Base-by-base conservation (phyloP, 2,797 vertebrate species). In the Anolis apletophallus region DNA sequence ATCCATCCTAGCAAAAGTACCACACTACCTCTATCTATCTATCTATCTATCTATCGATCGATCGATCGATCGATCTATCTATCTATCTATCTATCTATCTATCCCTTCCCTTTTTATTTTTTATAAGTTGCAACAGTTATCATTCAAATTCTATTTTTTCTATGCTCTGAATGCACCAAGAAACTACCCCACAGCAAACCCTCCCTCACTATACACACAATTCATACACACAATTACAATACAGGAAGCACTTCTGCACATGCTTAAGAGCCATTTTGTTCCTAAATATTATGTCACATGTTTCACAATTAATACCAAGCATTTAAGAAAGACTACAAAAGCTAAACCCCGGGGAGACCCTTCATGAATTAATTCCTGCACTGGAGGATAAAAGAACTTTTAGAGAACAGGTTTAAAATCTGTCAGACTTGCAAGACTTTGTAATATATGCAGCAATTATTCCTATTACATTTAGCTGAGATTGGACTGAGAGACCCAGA, bases 401-500 rank as follows among this genome's bases (percentile, higher is more conserved):
- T 61, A 78, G 17, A 13, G 46, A 75, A 75, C 8, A 75, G 26
- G 10, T 84, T 84, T 46, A 77, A 9, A 84, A 77, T 54, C 23
- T 50, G 55, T 83, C 59, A 76, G 61, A 52, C 67, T 17, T 84
- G 34, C 57, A 19, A 81, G 64, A 67, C 29, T 81, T 73, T 83
- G 36, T 59, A 84, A 77, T 68, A 81, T 68, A 32, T 59, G 46
- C 79, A 67, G 26, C 19, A 17, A 68, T 67, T 67, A n/a, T 54
- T 76, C 26, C 55, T n/a, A 69, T 55, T 40, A 55, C n/a, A 55
- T 85, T 40, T 69, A 78, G 0, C 55, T 16, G 23, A 55, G 26
- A 69, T 12, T 76, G 32, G 32, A 54, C 61, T 69, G 34, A 26
- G 13, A 32, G 74, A 69, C 9, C 6, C 40, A 52, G 61, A n/a